A percentile compares a stretch with the other conserved stretches of the same genome.
These are phyloP conservation scores for Zoroaster sp. DNA, from an alignment of 53 echinoderm and acorn worm species.

Conservation along the genomic window DNA sequence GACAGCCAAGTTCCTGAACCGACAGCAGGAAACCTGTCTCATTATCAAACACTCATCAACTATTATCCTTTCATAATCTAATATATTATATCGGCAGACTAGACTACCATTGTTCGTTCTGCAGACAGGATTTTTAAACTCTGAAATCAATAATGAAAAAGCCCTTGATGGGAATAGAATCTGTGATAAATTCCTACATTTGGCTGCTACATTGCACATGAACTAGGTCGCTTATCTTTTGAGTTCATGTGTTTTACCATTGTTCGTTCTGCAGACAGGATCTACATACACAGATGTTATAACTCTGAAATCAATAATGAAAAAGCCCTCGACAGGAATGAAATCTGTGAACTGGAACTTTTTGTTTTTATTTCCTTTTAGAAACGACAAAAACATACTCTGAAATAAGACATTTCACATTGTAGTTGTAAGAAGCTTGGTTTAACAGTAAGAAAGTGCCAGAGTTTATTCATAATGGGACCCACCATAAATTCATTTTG, in stretches of 20 bases:
- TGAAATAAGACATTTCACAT: no score
- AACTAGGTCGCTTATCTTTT: no score
- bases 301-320: not conserved
- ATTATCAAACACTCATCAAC: not conserved
- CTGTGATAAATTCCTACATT: not conserved
- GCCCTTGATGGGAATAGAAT: not conserved
- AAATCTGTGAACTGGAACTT: not conserved
- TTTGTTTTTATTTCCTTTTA: no score
- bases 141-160: not conserved
- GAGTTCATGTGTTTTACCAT: no score
- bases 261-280: not conserved
- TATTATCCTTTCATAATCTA: not conserved
- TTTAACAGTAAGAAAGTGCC: no score
- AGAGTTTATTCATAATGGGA: no score
- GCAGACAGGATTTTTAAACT: no score
- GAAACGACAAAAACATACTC: no score
- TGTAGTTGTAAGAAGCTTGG: no score
- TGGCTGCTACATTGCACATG: no score
- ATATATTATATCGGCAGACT: not conserved
- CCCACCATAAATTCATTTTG: no score
- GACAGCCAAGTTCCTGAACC: not conserved
- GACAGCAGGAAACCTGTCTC: not conserved
- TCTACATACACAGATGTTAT: no score
- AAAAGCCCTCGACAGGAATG: not conserved
- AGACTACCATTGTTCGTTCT: not conserved